Evolutionary conservation across 2,113 vertebrate species (phyloP).

Genomic region (Macrotus californicus): DNA sequence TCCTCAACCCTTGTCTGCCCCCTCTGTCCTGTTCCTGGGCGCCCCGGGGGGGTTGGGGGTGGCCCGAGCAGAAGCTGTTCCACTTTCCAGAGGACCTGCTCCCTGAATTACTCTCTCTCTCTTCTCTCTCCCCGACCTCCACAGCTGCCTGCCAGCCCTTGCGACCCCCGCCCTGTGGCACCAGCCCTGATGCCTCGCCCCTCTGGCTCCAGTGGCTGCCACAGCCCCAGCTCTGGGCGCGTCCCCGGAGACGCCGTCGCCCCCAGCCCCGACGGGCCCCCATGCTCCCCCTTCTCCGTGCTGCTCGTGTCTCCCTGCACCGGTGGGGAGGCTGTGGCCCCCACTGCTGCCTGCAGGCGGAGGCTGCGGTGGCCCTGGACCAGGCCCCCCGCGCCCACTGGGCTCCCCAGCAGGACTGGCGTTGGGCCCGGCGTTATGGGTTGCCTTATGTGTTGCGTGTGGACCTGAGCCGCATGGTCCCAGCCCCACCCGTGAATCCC

Average conservation of each 20-base stretch:
- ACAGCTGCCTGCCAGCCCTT: conserved; percentile 55
- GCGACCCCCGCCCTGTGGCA: not conserved
- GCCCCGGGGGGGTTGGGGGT: not conserved
- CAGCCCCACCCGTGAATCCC: not conserved
- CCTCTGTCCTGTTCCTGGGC: not conserved
- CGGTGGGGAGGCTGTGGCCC: conserved; percentile 62
- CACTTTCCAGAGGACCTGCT: not conserved
- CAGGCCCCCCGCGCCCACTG: not conserved
- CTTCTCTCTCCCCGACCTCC: not conserved
- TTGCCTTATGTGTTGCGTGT: conserved; percentile 62
- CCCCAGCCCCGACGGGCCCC: not conserved
- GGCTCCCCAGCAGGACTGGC: conserved; percentile 63
- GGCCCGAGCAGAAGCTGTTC: not conserved
- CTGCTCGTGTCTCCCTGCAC: conserved; percentile 42
- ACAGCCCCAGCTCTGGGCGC: not conserved
- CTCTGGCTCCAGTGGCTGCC: conserved; percentile 65
- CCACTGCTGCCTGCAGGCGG: conserved; percentile 22
- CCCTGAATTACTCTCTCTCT: accelerated
- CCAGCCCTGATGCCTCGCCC: not conserved
- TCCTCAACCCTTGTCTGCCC: not conserved
- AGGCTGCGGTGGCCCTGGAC: conserved; percentile 38
- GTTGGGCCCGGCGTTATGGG: conserved; percentile 65
- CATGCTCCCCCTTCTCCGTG: accelerated
- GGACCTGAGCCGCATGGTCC: conserved; percentile 21
- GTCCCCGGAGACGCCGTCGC: conserved; percentile 16